Evolutionary conservation across 2,888 invertebrate genomes (phyloP).

Genomic region (Exocentrus adspersus): DNA sequence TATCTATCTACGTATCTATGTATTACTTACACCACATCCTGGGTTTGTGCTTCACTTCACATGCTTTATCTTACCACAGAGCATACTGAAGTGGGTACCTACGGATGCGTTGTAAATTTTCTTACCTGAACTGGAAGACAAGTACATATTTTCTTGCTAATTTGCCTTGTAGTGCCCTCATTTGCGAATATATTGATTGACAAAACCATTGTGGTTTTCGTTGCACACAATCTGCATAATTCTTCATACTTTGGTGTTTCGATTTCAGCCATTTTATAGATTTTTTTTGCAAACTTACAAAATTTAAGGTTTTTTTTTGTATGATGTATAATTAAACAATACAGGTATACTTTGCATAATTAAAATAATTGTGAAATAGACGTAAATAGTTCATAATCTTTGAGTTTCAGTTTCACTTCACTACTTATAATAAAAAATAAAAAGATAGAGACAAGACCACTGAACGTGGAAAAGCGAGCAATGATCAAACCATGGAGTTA

Average conservation of each 20-base stretch:
- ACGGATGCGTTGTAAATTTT: too few relatives aligned
- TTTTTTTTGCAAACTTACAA: too few relatives aligned
- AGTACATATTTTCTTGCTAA: constrained; percentile 68
- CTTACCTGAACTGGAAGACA: constrained; percentile 68
- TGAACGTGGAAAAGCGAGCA: too few relatives aligned
- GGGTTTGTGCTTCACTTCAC: too few relatives aligned
- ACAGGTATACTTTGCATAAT: background rate
- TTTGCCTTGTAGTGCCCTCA: constrained; percentile 65
- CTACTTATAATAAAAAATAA: background rate
- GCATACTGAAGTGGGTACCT: too few relatives aligned
- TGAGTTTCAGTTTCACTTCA: background rate
- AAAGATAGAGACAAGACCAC: too few relatives aligned
- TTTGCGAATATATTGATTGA: constrained; percentile 61
- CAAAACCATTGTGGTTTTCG: constrained; percentile 58
- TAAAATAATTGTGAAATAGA: background rate
- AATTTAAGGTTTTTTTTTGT: too few relatives aligned
- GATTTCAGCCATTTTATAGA: constrained; percentile 27
- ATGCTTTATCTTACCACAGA: too few relatives aligned
- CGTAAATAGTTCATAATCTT: background rate
- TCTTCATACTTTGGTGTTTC: constrained; percentile 53
- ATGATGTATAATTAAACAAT: too few relatives aligned
- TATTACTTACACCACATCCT: too few relatives aligned
- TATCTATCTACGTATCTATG: too few relatives aligned
- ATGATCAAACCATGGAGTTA: too few relatives aligned
- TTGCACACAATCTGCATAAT: constrained; percentile 62